phyloP scores from a whole-genome alignment of 2,113 vertebrate species.

The Gadus macrocephalus region DNA sequence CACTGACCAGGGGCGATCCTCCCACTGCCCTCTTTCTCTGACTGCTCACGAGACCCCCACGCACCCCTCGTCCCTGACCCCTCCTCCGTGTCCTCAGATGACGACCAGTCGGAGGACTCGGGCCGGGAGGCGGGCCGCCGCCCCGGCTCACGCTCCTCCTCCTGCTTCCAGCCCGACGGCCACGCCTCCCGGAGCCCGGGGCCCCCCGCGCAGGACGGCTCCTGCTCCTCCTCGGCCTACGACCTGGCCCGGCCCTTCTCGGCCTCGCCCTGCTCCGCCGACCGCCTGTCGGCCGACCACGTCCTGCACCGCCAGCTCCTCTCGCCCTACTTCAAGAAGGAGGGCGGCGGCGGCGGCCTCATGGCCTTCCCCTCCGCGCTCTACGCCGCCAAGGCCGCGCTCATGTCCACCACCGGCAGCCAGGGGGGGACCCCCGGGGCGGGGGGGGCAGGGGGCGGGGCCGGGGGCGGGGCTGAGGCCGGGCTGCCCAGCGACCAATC shows the following conservation, averaged over 20 bases:
- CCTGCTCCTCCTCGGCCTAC: slow-evolving; percentile 51
- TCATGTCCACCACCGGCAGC: slow-evolving; percentile 52
- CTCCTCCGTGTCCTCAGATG: slow-evolving; percentile 69
- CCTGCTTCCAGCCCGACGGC: slow-evolving; percentile 72
- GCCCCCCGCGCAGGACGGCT: slow-evolving; percentile 62
- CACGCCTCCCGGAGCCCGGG: slow-evolving; percentile 74
- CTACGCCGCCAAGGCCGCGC: slow-evolving; percentile 80
- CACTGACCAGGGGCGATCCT: too few species aligned
- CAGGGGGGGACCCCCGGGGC: slow-evolving; percentile 49
- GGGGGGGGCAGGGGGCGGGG: slow-evolving; percentile 15
- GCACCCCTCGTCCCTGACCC: too few species aligned
- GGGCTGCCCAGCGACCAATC: slow-evolving; percentile 78
- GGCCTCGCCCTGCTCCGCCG: slow-evolving; percentile 74
- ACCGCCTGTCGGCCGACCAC: slow-evolving; percentile 74
- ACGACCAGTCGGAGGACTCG: slow-evolving; percentile 81
- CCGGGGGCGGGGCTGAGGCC: slow-evolving; percentile 44
- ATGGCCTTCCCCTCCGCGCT: slow-evolving; percentile 79
- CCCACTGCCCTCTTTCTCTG: too few species aligned
- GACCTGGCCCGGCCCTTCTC: slow-evolving; percentile 80
- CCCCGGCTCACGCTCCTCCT: slow-evolving; percentile 77
- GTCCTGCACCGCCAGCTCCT: slow-evolving; percentile 79
- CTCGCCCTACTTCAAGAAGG: slow-evolving; percentile 81
- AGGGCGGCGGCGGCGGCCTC: slow-evolving; percentile 38
- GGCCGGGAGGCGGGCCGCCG: slow-evolving; percentile 75
- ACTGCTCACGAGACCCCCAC: too few species aligned